Conservation (phyloP, 1,140 invertebrate genomes). For the Chrysoperla carnea region DNA sequence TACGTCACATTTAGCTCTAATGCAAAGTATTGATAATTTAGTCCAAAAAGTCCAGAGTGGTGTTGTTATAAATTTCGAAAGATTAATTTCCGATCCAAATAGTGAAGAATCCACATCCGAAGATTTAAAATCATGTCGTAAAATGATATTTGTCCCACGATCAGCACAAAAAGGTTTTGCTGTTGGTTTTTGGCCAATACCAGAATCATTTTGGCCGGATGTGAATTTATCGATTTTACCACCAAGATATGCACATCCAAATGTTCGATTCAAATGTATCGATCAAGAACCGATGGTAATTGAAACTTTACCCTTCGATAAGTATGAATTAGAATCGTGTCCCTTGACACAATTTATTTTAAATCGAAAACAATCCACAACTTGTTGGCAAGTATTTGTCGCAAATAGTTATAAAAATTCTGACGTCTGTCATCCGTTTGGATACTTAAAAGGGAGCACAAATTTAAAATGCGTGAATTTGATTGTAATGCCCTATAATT, state of each 20-base stretch:
- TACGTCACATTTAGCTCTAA: slow-evolving; percentile 77
- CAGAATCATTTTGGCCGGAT: slow-evolving; percentile 90
- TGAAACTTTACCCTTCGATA: slow-evolving; percentile 89
- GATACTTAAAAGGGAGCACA: slow-evolving; percentile 85
- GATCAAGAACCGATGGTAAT: slow-evolving; percentile 85
- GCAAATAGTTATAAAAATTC: slow-evolving; percentile 64
- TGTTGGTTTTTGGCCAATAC: slow-evolving; percentile 92
- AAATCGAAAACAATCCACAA: slow-evolving; percentile 76
- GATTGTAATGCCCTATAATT: slow-evolving; percentile 94
- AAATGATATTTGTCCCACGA: slow-evolving; percentile 78
- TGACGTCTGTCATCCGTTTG: slow-evolving; percentile 78
- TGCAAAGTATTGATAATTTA: slow-evolving; percentile 87
- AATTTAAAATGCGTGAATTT: slow-evolving; percentile 81
- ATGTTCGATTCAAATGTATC: slow-evolving; percentile 75
- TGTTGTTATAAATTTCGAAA: slow-evolving; percentile 91
- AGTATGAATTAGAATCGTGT: slow-evolving; percentile 91
- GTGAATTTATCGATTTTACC: slow-evolving; percentile 49
- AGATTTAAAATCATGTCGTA: slow-evolving; percentile 59
- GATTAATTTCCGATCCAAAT: slow-evolving; percentile 61
- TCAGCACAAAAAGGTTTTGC: slow-evolving; percentile 74
- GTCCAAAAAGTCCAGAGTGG: slow-evolving; percentile 90
- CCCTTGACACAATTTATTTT: slow-evolving; percentile 86
- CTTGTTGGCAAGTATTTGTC: slow-evolving; percentile 91
- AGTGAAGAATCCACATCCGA: too few relatives aligned
- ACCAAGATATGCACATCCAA: slow-evolving; percentile 77